Base-by-base conservation (phyloP, 2,888 invertebrate genomes). In the Cosmorhoe ocellata region DNA sequence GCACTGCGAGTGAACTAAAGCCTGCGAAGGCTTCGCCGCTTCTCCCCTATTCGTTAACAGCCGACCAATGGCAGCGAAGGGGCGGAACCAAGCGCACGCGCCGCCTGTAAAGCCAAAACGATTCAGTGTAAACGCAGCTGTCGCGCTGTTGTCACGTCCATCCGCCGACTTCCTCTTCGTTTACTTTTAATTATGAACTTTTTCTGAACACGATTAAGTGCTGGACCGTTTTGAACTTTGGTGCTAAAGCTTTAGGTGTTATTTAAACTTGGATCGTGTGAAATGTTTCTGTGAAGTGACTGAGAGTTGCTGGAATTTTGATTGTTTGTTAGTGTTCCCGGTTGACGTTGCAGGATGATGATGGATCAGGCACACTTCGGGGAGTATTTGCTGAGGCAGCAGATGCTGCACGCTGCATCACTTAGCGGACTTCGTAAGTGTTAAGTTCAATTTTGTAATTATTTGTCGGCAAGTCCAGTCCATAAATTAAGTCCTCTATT, bases 361-460 rank as follows among this genome's bases (percentile, higher is more conserved):
- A 90, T 90, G 90, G 89, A 89, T 74, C 90, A 90, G 70, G 84
- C 87, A 11, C 89, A 89, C 61, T 85, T 90, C 50, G 86, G 88
- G 51, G 90, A 90, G 71, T 90, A 89, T 67, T 73, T 90, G 74
- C 75, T 90, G 72, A 81, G 90, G 64, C 90, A 90, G 69, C 90
- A 90, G 75, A 90, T 90, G 89, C 61, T 90, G 62, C 90, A 90
- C 46, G 90, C 89, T 11, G 90, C 87, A 9, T 87, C 88, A 6
- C 74, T 90, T 1, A 87, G 85, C 51, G 81, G 89, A 43, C 66
- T 89, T 33, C 90, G 90, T 90, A 74, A 87, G 90, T 52, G 5
- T 81, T 28, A 53, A 9, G 9, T 7, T 22, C 11, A 7, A 36
- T 11, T 36, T 30, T 30, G 8, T 7, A 34, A 5, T 9, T 10